These are phyloP conservation scores for Crotophaga sulcirostris DNA, from an alignment of 2,113 vertebrate species.

Conservation along the genomic window DNA sequence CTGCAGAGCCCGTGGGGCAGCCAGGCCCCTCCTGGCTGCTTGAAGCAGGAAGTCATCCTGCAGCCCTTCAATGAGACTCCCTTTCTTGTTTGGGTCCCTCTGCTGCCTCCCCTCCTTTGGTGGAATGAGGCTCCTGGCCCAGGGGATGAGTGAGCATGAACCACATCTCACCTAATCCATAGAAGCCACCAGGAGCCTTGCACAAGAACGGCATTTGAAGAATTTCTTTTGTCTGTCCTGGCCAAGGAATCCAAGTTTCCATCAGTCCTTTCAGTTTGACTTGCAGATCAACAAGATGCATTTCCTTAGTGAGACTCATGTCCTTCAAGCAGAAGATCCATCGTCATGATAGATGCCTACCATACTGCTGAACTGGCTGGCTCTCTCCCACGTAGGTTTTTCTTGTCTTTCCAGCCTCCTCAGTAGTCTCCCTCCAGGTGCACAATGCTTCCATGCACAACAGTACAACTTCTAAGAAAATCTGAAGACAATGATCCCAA, in stretches of 20 bases:
- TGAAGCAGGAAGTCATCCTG: not conserved
- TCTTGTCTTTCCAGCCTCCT: not conserved
- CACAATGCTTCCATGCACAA: not conserved
- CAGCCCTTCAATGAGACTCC: not conserved
- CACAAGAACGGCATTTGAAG: fast-evolving
- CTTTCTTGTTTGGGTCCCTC: not conserved
- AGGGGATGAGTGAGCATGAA: not conserved
- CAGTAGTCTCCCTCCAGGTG: not conserved
- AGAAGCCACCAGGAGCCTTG: fast-evolving
- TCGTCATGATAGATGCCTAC: not conserved
- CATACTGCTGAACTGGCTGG: not conserved
- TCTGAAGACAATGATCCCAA: not conserved
- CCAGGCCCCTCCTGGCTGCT: not conserved
- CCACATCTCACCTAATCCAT: not conserved
- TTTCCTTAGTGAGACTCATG: not conserved
- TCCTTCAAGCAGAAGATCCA: not conserved
- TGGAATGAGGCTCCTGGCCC: fast-evolving
- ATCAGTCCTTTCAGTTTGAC: not conserved
- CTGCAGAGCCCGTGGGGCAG: fast-evolving
- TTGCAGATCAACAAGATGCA: not conserved
- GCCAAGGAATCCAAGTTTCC: not conserved
- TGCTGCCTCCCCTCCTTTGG: not conserved
- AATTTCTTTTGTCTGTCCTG: not conserved
- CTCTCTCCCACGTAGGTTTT: not conserved
- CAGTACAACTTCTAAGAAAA: not conserved